Evolutionary conservation across 2,888 invertebrate genomes (phyloP).

Genomic region (Heliconius hortense): DNA sequence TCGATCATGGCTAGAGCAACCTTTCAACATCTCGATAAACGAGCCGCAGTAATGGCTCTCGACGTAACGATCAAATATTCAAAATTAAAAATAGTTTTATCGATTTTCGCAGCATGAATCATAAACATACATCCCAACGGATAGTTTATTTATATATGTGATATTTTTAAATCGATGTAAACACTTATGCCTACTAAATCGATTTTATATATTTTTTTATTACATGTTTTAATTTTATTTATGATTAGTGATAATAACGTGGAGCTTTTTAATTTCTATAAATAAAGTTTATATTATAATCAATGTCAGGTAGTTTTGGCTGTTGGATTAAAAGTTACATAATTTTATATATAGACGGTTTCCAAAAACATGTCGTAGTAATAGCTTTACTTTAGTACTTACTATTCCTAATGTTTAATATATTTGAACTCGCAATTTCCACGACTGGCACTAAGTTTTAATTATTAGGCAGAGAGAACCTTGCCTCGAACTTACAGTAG

Average conservation of each 20-base stretch:
- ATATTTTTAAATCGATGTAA: constrained; percentile 28
- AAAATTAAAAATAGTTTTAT: constrained; percentile 43
- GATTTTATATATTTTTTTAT: constrained; percentile 18
- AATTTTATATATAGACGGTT: not conserved
- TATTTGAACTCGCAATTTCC: too few relatives aligned
- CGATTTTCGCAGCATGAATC: constrained; percentile 40
- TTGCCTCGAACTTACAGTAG: too few relatives aligned
- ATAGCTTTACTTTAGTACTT: too few relatives aligned
- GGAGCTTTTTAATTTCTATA: constrained; percentile 7
- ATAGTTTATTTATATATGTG: constrained; percentile 34
- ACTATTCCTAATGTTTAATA: too few relatives aligned
- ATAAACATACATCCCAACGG: constrained; percentile 37
- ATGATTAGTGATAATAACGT: constrained; percentile 6
- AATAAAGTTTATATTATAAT: not conserved
- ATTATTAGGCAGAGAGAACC: too few relatives aligned
- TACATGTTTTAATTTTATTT: not conserved
- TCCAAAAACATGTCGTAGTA: too few relatives aligned
- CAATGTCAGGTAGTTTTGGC: not conserved
- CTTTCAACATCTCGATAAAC: constrained; percentile 37
- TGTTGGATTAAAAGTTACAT: not conserved
- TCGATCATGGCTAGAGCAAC: constrained; percentile 36
- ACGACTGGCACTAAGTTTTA: too few relatives aligned
- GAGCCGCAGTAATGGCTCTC: constrained; percentile 35
- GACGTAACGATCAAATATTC: constrained; percentile 36
- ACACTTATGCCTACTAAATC: constrained; percentile 14